These are phyloP conservation scores for Boloria selene DNA, from an alignment of 2,888 invertebrate genomes.

Conservation along the genomic window DNA sequence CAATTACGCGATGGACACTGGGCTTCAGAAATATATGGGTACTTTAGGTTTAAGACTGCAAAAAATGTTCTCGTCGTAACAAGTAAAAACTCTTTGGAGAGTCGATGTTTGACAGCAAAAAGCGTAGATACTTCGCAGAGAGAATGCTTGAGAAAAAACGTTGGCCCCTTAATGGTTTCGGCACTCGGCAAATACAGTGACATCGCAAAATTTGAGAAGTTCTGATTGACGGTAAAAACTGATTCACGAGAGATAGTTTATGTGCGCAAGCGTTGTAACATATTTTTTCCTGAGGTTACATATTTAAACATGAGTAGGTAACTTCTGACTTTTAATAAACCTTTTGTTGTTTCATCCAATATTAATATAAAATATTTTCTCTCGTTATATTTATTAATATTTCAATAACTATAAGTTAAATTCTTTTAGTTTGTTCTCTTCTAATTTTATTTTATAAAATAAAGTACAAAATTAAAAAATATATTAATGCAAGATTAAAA, in stretches of 20 bases:
- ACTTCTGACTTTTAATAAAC: background rate
- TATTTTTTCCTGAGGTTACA: constrained; percentile 6
- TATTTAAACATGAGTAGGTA: constrained; percentile 14
- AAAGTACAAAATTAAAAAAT: no score
- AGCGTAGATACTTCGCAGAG: constrained; percentile 54
- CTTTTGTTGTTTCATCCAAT: no score
- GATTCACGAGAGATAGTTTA: constrained; percentile 36
- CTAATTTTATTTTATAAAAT: no score
- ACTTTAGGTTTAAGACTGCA: constrained; percentile 69
- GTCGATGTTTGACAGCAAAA: constrained; percentile 68
- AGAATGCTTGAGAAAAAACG: constrained; percentile 62
- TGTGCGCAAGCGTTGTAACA: constrained; percentile 30
- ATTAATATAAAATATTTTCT: no score
- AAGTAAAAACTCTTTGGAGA: constrained; percentile 70
- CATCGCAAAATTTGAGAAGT: constrained; percentile 46
- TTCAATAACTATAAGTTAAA: no score
- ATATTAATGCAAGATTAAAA: no score
- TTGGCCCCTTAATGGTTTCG: constrained; percentile 64
- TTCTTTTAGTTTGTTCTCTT: no score
- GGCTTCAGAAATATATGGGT: constrained; percentile 70
- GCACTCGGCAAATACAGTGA: constrained; percentile 59
- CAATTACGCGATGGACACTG: constrained; percentile 70
- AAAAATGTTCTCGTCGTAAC: constrained; percentile 64
- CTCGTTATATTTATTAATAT: no score
- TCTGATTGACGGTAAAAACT: constrained; percentile 45